Base-by-base conservation (phyloP, 2,797 vertebrate genomes). In the Amblyopsis hoosieri region DNA sequence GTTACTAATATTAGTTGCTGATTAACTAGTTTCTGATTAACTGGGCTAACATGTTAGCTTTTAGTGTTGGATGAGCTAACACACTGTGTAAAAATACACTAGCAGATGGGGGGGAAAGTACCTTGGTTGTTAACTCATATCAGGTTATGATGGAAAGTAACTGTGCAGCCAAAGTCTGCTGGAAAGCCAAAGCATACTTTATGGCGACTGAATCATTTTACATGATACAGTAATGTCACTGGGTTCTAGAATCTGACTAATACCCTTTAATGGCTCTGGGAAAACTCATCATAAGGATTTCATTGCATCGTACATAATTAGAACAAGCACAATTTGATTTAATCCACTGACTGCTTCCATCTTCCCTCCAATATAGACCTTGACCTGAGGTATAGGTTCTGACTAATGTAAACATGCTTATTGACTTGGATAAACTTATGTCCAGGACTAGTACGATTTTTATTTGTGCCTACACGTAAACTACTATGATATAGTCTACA, bases 91-190 rank as follows among this genome's bases (percentile, higher is more conserved):
- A 84, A 91, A 93, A 91, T 91, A 91, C 66, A 78, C 71, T 19
- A 87, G 64, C 89, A 90, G 81, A 85, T 88, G 86, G 78, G 76
- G 86, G 88, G 88, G 88, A 93, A 93, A 90, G 89, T 74, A 88
- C 90, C 91, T 65, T 37, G 59, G 87, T 67, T 72, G 60, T 74
- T 83, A 87, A 85, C 67, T 87, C 89, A 85, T 90, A 88, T 85
- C 74, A 80, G 72, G 74, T 91, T 84, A 87, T 92, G 73, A 60
- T 88, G 74, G 84, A 86, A 88, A 88, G 86, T 78, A 74, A 85
- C 68, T 53, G 66, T 81, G 76, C 51, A 8, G 63, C 66, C 79
- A 78, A 72, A 75, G 67, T 68, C 57, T 82, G 69, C 66, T 80
- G 73, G 76, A 86, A 74, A 78, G 80, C 73, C 81, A 82, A 76